These are phyloP conservation scores for Salvelinus namaycush DNA, from an alignment of 2,113 vertebrate species.

Conservation along the genomic window DNA sequence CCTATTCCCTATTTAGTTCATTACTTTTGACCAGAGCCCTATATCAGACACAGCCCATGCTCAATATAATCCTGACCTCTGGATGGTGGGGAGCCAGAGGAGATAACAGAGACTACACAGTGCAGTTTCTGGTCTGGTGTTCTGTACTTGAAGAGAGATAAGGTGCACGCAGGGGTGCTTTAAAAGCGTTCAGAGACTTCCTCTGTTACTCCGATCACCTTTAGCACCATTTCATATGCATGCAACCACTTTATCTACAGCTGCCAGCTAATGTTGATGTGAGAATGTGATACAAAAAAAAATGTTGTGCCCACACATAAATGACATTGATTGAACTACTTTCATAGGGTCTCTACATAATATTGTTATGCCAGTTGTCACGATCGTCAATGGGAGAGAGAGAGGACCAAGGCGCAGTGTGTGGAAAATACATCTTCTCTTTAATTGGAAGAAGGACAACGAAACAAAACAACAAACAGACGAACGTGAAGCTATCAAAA, in stretches of 20 bases:
- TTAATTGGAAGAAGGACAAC: too few species aligned
- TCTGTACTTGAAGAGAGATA: neutral
- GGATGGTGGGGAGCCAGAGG: slow-evolving; percentile 5
- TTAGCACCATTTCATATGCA: neutral
- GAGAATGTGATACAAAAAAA: neutral
- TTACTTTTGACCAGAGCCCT: too few species aligned
- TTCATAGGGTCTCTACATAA: neutral
- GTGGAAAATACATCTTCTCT: too few species aligned
- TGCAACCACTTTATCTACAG: neutral
- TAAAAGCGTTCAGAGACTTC: neutral
- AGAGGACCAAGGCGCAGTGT: too few species aligned
- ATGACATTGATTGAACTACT: neutral
- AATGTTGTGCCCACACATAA: neutral
- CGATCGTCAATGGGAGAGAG: too few species aligned
- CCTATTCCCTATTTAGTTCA: too few species aligned
- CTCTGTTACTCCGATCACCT: neutral
- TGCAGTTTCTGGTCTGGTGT: neutral
- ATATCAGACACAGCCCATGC: neutral
- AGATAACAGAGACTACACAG: slow-evolving; percentile 32
- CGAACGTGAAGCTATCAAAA: too few species aligned
- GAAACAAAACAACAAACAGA: too few species aligned
- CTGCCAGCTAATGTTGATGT: neutral
- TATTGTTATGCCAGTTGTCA: neutral
- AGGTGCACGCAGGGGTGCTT: neutral
- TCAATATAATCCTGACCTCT: slow-evolving; percentile 11